Conservation (phyloP, 2,888 invertebrate species). For the Argyresthia albistria region DNA sequence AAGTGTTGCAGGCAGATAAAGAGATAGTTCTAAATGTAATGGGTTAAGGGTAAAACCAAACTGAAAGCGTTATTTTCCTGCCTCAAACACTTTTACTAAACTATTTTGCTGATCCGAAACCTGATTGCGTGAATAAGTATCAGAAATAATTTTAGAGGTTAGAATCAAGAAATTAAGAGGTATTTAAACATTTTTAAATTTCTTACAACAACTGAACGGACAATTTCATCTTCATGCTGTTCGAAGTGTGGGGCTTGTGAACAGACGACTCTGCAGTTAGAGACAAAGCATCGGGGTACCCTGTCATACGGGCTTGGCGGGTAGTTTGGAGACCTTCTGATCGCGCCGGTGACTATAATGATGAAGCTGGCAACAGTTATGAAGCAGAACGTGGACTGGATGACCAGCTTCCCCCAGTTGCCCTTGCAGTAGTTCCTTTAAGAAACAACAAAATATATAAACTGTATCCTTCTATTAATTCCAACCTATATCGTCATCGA, state of each 20-base stretch:
- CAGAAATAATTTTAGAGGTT: too few species aligned
- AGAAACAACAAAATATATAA: background rate
- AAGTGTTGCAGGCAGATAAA: too few species aligned
- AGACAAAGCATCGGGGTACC: background rate
- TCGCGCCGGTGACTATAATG: slow-evolving; percentile 39
- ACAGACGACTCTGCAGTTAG: background rate
- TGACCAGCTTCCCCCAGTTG: slow-evolving; percentile 42
- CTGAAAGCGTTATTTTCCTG: too few species aligned
- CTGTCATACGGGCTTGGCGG: background rate
- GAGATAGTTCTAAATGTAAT: too few species aligned
- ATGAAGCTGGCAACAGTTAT: slow-evolving; percentile 48
- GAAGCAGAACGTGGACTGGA: slow-evolving; percentile 42
- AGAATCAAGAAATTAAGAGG: background rate
- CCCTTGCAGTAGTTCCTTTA: slow-evolving; percentile 45
- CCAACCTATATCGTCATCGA: too few species aligned
- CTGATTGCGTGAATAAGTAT: too few species aligned
- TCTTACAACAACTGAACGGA: background rate
- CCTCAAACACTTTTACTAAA: too few species aligned
- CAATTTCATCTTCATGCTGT: background rate
- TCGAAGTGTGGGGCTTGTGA: background rate
- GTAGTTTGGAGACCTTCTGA: slow-evolving; percentile 12
- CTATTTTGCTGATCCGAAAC: too few species aligned
- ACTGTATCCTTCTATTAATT: too few species aligned
- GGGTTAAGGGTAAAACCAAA: too few species aligned
- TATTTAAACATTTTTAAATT: background rate